Base-by-base conservation (phyloP, 2,113 vertebrate species). In the Oncorhynchus kisutch region DNA sequence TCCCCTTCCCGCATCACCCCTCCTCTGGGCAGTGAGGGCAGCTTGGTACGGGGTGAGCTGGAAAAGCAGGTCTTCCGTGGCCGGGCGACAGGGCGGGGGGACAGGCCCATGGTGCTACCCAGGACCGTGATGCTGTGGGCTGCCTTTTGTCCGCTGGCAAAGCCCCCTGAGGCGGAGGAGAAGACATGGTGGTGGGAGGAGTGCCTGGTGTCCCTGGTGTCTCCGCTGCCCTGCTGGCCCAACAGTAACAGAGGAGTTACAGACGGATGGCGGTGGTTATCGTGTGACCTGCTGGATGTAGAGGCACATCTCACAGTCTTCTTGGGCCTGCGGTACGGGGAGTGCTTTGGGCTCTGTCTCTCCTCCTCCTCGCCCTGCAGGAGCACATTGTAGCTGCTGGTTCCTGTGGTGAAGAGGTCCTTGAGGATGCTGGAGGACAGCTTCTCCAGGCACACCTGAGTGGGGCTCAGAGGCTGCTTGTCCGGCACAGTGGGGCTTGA, bases 341-440 rank as follows among this genome's bases (percentile, higher is more conserved):
- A 57, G 78, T 76, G 78, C 60, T 86, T 90, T 1, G 59, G 84
- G 24, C 57, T 88, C 57, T 75, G 82, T 4, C 91, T 94, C 14
- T 92, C 93, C 60, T 93, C 91, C 70, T 96, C 93, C 78, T 95
- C 94, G 62, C 90, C 93, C 78, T 96, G 95, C 73, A 96, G 89
- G 1, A 97, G 90, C 66, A 95, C 92, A 2, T 95, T 96, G 88
- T 94, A 96, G 91, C 94, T 97, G 48, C 94, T 95, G 75, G 93
- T 96, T 60, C 94, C 94, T 0, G 93, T 92, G 5, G 93, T 95
- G 78, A 96, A 94, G 72, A 93, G 94, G 85, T 95, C 94, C 86
- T 95, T 96, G 16, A 97, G 92, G 57, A 95, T 78, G 2, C 88
- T 86, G 6, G 91, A 74, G 7, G 95, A 88, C 2, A 94, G 74